phyloP scores from a whole-genome alignment of 2,888 invertebrate species.

The Luperina nickerlii region DNA sequence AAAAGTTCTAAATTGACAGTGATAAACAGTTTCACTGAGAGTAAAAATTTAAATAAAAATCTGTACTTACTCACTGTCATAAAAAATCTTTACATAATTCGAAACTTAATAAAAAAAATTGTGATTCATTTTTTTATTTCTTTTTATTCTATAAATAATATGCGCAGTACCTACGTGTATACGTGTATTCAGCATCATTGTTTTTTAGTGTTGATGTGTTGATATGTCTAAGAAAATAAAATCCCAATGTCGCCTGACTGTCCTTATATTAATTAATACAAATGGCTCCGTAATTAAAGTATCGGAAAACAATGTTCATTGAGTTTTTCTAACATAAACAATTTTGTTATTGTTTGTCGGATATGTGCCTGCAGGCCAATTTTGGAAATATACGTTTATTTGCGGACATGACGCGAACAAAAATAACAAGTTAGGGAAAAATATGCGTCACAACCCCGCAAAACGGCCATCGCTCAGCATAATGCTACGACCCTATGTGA shows the following conservation, averaged over 20 bases:
- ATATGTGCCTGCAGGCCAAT: background rate
- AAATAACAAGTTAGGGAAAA: background rate
- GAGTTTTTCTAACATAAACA: background rate
- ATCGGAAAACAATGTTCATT: conserved; percentile 8
- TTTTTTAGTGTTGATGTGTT: background rate
- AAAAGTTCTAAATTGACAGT: conserved; percentile 8
- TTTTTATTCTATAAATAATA: background rate
- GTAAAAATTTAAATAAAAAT: background rate
- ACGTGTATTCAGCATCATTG: background rate
- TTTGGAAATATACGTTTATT: background rate
- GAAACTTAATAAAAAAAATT: background rate
- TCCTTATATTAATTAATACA: background rate
- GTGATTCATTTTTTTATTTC: background rate
- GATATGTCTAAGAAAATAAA: background rate
- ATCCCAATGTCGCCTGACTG: background rate
- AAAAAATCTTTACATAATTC: background rate
- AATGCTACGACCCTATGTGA: background rate
- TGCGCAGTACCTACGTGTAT: background rate
- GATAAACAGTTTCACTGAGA: background rate
- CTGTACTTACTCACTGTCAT: no score
- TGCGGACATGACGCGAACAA: background rate
- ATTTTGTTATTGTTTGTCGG: background rate
- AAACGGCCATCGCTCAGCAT: background rate
- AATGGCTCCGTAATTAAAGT: conserved; percentile 8
- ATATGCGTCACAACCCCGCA: background rate